Evolutionary conservation across 2,888 invertebrate genomes (phyloP), one percentile per base, ranked within the genome.

Genomic region (Aradus depressus): DNA sequence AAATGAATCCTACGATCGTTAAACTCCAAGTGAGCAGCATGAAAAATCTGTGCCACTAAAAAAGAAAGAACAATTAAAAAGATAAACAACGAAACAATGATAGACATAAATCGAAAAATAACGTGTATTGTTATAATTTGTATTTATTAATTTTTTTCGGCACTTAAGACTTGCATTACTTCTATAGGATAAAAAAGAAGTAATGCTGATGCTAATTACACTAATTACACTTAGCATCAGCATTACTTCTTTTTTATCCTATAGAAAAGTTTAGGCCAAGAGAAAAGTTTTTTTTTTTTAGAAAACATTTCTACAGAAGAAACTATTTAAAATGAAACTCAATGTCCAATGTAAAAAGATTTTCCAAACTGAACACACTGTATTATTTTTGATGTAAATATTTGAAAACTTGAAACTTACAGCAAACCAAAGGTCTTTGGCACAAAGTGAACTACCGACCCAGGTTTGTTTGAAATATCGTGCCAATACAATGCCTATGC

Each of bases 351-450:
- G n/a, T n/a, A n/a, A n/a, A n/a, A n/a, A n/a, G n/a, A n/a, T n/a
- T n/a, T n/a, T n/a, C n/a, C n/a, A n/a, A n/a, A n/a, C n/a, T n/a
- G n/a, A n/a, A n/a, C n/a, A n/a, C n/a, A n/a, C n/a, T n/a, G n/a
- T n/a, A n/a, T n/a, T n/a, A n/a, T n/a, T n/a, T n/a, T n/a, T n/a
- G n/a, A n/a, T n/a, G n/a, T 34, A 25, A 35, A 34, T 16, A 3
- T 6, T 22, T 16, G 2, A 8, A n/a, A 43, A 45, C 25, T 4
- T 44, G 22, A 19, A 43, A 76, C 83, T 79, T 74, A 91, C 90
- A 60, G 84, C 85, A 70, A 95, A 93, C 93, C 93, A 95, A 56
- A 88, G 77, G 66, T 91, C 91, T 65, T 89, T 89, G 57, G 89
- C 89, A 59, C 84, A 88, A 3, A 85, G 67, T 55, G 79, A 80